phyloP scores from a whole-genome alignment of 2,113 vertebrate species.

The Trichomycterus rosablanca region DNA sequence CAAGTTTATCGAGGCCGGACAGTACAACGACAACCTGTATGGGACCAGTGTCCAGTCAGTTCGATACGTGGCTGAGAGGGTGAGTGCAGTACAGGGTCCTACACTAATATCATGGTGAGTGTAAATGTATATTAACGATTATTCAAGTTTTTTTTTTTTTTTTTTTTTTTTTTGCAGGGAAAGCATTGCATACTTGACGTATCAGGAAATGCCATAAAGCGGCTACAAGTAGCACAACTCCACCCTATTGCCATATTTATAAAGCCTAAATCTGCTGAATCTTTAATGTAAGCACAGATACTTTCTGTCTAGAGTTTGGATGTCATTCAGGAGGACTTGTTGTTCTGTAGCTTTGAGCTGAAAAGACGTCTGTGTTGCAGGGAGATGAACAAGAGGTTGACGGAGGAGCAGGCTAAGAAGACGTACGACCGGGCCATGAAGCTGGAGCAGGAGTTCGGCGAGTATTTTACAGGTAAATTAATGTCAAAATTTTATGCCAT shows the following conservation, averaged over 20 bases:
- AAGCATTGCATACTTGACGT: conserved; percentile 98
- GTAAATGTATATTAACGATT: background rate
- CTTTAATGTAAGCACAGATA: conserved; percentile 84
- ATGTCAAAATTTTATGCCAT: too few relatives aligned
- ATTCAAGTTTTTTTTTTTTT: conserved; percentile 8
- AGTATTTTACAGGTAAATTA: conserved; percentile 95
- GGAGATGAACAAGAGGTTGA: conserved; percentile 96
- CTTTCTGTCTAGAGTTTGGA: background rate
- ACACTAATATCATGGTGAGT: too few relatives aligned
- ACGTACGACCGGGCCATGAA: conserved; percentile 89
- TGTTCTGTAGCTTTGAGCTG: background rate
- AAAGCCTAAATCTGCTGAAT: conserved; percentile 89
- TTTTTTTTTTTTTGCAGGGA: conserved; percentile 72
- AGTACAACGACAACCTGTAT: conserved; percentile 97
- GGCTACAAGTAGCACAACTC: conserved; percentile 97
- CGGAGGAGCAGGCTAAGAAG: conserved; percentile 96
- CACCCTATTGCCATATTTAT: conserved; percentile 98
- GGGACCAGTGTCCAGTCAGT: conserved; percentile 96
- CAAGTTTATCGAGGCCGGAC: conserved; percentile 98
- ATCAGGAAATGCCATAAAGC: conserved; percentile 96
- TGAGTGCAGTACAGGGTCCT: conserved; percentile 58
- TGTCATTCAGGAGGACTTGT: too few relatives aligned
- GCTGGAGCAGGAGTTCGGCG: conserved; percentile 97
- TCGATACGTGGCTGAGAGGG: conserved; percentile 94
- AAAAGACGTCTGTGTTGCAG: conserved; percentile 54